Evolutionary conservation across 2,888 invertebrate species (phyloP).

Genomic region (Eurytoma adleriae): DNA sequence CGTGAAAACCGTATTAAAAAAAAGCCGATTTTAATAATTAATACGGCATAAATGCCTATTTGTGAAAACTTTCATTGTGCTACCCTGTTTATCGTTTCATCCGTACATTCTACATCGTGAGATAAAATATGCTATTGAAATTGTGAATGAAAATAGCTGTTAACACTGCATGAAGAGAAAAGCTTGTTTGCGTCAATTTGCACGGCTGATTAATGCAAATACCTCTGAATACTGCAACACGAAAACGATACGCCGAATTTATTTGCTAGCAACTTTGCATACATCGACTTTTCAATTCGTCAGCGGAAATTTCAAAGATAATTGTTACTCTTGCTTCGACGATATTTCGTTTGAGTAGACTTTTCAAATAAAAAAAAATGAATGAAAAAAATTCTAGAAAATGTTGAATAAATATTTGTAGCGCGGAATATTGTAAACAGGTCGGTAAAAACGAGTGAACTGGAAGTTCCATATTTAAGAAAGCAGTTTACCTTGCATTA

Average conservation of each 20-base stretch:
- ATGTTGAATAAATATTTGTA: not conserved
- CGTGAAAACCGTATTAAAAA: not conserved
- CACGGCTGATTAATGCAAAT: constrained; percentile 45
- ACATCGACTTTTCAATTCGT: not conserved
- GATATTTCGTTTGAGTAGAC: not conserved
- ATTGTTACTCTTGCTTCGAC: not conserved
- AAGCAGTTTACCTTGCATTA: no score
- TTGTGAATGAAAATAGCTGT: constrained; percentile 6
- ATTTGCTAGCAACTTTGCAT: constrained; percentile 16
- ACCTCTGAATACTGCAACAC: constrained; percentile 6
- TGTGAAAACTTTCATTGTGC: not conserved
- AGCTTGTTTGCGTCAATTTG: constrained; percentile 43
- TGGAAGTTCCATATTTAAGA: no score
- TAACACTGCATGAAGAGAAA: constrained; percentile 13
- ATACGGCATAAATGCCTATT: not conserved
- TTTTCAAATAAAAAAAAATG: no score
- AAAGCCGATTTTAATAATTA: constrained; percentile 18
- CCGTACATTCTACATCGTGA: not conserved
- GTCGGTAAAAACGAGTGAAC: no score
- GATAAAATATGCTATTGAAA: constrained; percentile 31
- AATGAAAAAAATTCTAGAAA: no score
- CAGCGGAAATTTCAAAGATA: constrained; percentile 14
- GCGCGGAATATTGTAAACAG: no score
- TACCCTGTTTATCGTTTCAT: constrained; percentile 5
- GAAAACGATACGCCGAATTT: constrained; percentile 2